Conservation (phyloP, 2,113 vertebrate species). For the Callocephalon fimbriatum region DNA sequence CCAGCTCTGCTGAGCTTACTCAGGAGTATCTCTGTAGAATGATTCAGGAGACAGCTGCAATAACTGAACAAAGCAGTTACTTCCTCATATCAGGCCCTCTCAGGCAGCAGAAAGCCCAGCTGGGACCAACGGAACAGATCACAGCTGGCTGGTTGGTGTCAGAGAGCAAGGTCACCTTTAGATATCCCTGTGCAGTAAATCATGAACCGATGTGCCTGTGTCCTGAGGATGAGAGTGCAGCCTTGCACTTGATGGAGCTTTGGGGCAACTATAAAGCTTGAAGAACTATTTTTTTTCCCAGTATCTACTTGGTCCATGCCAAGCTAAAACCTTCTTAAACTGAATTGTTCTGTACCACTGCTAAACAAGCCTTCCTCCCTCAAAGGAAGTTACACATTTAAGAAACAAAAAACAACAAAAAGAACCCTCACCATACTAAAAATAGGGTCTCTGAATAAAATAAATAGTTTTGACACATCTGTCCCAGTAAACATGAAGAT, state of each 20-base stretch:
- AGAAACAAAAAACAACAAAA: not conserved
- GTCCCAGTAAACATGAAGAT: not conserved
- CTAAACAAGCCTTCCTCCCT: not conserved
- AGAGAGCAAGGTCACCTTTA: not conserved
- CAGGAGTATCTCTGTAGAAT: not conserved
- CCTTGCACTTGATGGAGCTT: not conserved
- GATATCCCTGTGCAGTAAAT: not conserved
- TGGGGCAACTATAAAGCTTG: not conserved
- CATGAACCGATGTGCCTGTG: accelerated
- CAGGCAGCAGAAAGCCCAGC: constrained; percentile 4
- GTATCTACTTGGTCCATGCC: not conserved
- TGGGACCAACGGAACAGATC: not conserved
- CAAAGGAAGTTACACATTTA: not conserved
- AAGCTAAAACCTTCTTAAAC: not conserved
- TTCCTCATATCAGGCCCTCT: not conserved
- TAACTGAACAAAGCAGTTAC: not conserved
- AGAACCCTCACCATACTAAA: not conserved
- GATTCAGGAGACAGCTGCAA: not conserved
- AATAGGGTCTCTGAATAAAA: not conserved
- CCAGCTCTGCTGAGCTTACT: not conserved
- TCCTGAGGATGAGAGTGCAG: not conserved
- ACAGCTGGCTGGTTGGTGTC: not conserved
- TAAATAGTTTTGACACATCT: not conserved
- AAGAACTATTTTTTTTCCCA: not conserved
- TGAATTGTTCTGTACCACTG: not conserved